Evolutionary conservation across 2,888 invertebrate species (phyloP), one percentile per base, ranked within the genome.

Genomic region (Lymantria dispar): DNA sequence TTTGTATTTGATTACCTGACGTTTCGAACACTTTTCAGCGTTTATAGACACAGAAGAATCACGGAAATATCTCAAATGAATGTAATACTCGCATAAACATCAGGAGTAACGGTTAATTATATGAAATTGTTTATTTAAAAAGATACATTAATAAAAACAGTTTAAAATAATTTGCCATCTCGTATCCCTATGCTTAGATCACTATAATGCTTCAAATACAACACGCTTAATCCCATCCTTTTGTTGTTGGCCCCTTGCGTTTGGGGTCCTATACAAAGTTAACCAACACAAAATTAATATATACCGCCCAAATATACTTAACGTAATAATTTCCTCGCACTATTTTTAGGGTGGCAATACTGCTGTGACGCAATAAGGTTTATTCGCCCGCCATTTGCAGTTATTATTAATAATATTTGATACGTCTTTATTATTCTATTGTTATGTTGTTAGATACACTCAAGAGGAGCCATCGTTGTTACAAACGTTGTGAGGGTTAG

Each of bases 191-290:
- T 72, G 70, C 75, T 76, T 73, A 80, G 77, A 82, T 83, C 76
- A 80, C 73, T 80, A 82, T 82, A 83, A 87, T 85, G 74, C 83
- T 78, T 83, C 78, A 82, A 84, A 83, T 80, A 78, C 81, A 83
- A 83, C 83, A 85, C 77, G 75, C 76, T 84, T 84, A 89, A 89
- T 89, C 87, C 87, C 82, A 85, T 85, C 85, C 83, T 70, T 77
- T 89, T 88, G 88, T 89, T 65, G 67, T 64, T 48, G 54, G 56
- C 71, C 78, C 84, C 78, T 74, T 56, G 61, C 62, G 54, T 61
- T n/a, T 63, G 62, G 79, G 78, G 43, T 5, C 48, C 68, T 68
- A 70, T 76, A 70, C 72, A 77, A 74, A 73, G 75, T 74, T 77
- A 77, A 82, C 82, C 67, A 50, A 84, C 81, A 80, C 83, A 84